phyloP scores from a whole-genome alignment of 2,113 vertebrate species.

The Apteryx owenii region DNA sequence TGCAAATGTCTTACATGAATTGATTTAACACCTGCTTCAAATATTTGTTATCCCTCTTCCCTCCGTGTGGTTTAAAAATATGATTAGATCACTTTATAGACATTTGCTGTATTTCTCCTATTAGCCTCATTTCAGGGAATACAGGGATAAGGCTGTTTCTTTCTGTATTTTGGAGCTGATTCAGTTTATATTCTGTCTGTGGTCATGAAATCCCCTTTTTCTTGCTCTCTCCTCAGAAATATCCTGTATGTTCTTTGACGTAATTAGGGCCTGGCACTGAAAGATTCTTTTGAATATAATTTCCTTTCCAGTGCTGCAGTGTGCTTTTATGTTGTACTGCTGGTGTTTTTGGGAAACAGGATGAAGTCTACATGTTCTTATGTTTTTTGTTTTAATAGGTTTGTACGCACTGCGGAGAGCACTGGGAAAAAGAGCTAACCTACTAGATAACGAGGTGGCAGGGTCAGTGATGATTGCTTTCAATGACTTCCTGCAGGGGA shows the following conservation, averaged over 20 bases:
- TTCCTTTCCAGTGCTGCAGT: background rate
- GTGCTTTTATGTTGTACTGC: background rate
- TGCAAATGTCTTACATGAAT: background rate
- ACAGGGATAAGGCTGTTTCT: background rate
- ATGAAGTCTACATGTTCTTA: background rate
- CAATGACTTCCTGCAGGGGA: constrained; percentile 89
- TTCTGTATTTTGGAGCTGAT: background rate
- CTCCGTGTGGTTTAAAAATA: background rate
- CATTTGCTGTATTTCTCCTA: background rate
- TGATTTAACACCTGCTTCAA: background rate
- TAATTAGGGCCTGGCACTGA: background rate
- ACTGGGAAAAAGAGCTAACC: constrained; percentile 68
- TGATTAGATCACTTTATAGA: background rate
- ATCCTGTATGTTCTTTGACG: background rate
- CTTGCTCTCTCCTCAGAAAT: background rate
- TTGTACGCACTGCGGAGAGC: constrained; percentile 84
- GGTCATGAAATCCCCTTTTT: background rate
- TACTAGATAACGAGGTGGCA: constrained; percentile 80
- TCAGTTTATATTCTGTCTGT: background rate
- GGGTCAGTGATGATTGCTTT: constrained; percentile 83
- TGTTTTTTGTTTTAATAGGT: constrained; percentile 76
- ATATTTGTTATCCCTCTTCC: background rate
- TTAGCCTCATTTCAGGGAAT: background rate
- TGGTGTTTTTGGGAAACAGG: background rate
- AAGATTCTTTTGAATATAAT: background rate